These are phyloP conservation scores for Leptobrachium ailaonicum DNA, from an alignment of 2,113 vertebrate species.

Conservation along the genomic window DNA sequence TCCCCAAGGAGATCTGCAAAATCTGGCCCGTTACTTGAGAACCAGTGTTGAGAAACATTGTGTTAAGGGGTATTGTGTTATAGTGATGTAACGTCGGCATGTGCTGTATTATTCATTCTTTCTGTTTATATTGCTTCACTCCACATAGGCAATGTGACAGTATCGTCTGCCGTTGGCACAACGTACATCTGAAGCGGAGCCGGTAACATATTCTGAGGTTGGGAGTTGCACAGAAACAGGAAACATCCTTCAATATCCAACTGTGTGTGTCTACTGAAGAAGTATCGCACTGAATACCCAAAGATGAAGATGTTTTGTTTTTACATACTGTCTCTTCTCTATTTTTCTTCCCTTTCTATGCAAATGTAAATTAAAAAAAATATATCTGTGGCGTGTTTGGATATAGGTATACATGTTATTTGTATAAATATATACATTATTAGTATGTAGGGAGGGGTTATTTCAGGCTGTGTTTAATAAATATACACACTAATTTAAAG, in stretches of 20 bases:
- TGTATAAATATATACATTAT: constrained; percentile 81
- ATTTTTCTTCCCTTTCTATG: constrained; percentile 90
- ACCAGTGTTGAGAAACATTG: too few species aligned
- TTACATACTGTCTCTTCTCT: constrained; percentile 70
- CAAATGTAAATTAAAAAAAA: constrained; percentile 87
- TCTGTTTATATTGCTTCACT: constrained; percentile 2
- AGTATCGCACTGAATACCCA: constrained; percentile 79
- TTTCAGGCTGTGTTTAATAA: constrained; percentile 70
- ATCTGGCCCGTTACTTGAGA: too few species aligned
- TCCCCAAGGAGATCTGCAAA: too few species aligned
- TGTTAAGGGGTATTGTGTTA: too few species aligned
- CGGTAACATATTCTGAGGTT: constrained; percentile 54
- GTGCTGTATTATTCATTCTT: too few species aligned
- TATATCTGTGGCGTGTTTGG: constrained; percentile 76
- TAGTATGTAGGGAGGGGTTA: constrained; percentile 67
- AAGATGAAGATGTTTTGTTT: constrained; percentile 81
- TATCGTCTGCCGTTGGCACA: constrained; percentile 55
- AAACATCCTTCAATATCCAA: constrained; percentile 48
- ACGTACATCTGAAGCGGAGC: constrained; percentile 56
- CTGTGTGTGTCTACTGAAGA: constrained; percentile 59
- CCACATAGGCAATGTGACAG: constrained; percentile 69
- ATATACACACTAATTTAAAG: constrained; percentile 56
- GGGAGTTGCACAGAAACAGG: constrained; percentile 57
- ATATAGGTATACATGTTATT: constrained; percentile 71
- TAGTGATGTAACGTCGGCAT: too few species aligned